phyloP scores from a whole-genome alignment of 2,797 vertebrate genomes.

The Pseudomugil tenellus region DNA sequence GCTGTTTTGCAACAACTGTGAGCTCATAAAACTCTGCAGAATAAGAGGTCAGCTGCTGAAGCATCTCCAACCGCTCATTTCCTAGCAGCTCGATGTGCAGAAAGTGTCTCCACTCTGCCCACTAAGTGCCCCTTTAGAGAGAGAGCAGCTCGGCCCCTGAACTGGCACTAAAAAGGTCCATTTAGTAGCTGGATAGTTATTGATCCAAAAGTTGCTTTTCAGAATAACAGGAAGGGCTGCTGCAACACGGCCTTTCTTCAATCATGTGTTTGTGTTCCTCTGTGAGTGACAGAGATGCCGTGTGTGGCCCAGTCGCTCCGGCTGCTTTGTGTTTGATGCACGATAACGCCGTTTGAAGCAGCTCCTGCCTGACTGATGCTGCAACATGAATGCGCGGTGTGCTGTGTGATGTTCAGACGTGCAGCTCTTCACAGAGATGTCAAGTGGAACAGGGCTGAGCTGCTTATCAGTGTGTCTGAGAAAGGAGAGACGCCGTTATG shows the following conservation, averaged over 20 bases:
- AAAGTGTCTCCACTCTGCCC: conserved; percentile 53
- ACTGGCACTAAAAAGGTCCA: conserved; percentile 58
- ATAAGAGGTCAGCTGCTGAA: conserved; percentile 25
- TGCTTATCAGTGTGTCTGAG: conserved; percentile 40
- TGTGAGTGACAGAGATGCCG: conserved; percentile 23
- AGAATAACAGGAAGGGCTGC: conserved; percentile 35
- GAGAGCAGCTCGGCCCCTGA: conserved; percentile 33
- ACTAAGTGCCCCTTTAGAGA: conserved; percentile 58
- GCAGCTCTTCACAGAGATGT: conserved; percentile 61
- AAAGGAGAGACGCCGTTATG: conserved; percentile 15
- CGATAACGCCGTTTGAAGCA: conserved; percentile 46
- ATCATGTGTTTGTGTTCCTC: background rate
- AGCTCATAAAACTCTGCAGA: conserved; percentile 34
- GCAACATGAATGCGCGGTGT: conserved; percentile 18
- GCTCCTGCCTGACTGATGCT: conserved; percentile 36
- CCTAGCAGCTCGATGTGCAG: conserved; percentile 37
- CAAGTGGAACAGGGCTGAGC: conserved; percentile 41
- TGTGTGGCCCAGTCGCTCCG: conserved; percentile 7
- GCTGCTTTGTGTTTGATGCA: conserved; percentile 28
- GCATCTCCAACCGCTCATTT: conserved; percentile 56
- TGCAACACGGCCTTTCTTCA: conserved; percentile 20
- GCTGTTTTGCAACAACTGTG: conserved; percentile 10
- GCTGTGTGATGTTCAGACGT: conserved; percentile 48
- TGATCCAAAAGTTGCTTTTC: conserved; percentile 56
- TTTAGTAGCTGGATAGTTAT: conserved; percentile 66